phyloP scores from a whole-genome alignment of 2,113 vertebrate genomes.

The Leiothrix lutea region DNA sequence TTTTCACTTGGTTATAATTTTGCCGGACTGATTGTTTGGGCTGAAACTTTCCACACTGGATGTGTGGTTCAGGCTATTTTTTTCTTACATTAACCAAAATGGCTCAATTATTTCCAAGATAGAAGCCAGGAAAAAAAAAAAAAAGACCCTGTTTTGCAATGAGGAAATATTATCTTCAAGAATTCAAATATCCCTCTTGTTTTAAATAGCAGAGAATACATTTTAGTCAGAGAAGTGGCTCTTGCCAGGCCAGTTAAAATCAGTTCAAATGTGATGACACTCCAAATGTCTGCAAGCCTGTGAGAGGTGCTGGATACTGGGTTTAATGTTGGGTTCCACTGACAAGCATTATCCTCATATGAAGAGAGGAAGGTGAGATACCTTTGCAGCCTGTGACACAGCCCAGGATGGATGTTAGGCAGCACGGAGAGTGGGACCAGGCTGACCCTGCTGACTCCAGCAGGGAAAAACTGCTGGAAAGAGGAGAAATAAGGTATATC shows the following conservation, averaged over 20 bases:
- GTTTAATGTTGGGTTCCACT: neutral
- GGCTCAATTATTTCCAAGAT: neutral
- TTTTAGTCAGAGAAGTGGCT: neutral
- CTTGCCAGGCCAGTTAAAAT: neutral
- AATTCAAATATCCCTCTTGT: neutral
- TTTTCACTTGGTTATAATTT: neutral
- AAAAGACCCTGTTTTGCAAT: neutral
- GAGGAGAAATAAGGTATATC: neutral
- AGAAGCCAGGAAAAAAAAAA: neutral
- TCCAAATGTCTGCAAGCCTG: neutral
- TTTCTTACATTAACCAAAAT: neutral
- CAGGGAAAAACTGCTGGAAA: neutral
- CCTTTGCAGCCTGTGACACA: neutral
- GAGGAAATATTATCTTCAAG: neutral
- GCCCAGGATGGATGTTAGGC: neutral
- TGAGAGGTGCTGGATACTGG: neutral
- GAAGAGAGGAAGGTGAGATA: neutral
- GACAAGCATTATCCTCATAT: rapidly evolving
- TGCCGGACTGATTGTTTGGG: neutral
- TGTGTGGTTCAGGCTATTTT: neutral
- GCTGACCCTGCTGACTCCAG: neutral
- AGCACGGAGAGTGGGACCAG: neutral
- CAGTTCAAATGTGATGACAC: neutral
- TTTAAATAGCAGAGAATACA: neutral
- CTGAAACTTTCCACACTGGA: neutral